Conservation (phyloP, 2,797 vertebrate genomes). For the Phylloscopus collybita region DNA sequence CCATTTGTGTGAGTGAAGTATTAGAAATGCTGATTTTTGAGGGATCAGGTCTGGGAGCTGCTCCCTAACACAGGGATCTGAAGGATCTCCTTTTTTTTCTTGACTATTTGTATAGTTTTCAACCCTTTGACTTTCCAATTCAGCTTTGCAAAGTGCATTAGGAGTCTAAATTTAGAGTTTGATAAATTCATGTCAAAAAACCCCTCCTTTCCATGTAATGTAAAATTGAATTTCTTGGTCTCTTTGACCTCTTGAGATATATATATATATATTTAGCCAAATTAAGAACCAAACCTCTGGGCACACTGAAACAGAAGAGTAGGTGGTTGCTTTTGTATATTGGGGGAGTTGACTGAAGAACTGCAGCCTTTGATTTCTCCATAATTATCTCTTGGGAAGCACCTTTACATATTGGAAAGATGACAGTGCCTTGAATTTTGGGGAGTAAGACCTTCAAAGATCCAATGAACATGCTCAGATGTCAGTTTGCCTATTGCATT, state of each 20-base stretch:
- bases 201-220: not conserved
- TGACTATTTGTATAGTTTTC: not conserved
- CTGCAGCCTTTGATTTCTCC: not conserved
- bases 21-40: not conserved
- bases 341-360: not conserved
- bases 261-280: not conserved
- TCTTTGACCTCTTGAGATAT: not conserved
- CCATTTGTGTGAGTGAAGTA: not conserved
- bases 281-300: not conserved
- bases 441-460: not conserved
- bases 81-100: not conserved
- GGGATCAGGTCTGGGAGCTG: not conserved
- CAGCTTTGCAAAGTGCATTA: not conserved
- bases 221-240: not conserved
- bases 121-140: not conserved
- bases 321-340: not conserved
- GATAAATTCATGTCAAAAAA: not conserved
- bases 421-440: not conserved
- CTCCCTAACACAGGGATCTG: not conserved
- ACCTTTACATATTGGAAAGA: not conserved
- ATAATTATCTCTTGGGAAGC: not conserved
- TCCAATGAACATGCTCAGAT: not conserved
- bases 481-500: fast-evolving
- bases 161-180: constrained; percentile 10
- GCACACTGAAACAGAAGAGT: not conserved